phyloP scores from a whole-genome alignment of 2,888 invertebrate species.

The Odontocolon sp. region DNA sequence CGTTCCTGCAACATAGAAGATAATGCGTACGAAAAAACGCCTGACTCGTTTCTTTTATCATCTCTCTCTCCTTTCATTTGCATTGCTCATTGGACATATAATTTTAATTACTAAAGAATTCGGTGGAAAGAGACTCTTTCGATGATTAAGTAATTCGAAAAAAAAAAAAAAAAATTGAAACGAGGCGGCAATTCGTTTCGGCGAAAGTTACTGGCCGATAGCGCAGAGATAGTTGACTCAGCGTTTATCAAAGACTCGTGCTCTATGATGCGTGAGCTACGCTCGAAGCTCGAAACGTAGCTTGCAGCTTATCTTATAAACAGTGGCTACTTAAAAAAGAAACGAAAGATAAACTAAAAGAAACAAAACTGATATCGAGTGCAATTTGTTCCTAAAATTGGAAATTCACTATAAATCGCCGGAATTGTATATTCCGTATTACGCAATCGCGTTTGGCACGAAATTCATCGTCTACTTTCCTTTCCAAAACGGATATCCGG shows the following conservation, averaged over 20 bases:
- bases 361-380: background rate
- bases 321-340: background rate
- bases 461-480: too few relatives aligned
- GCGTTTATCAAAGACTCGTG: constrained; percentile 9
- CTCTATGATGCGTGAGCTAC: constrained; percentile 9
- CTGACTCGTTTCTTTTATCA: background rate
- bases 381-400: background rate
- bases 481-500: background rate
- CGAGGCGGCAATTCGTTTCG: background rate
- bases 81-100: too few relatives aligned
- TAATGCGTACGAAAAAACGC: background rate
- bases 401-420: background rate
- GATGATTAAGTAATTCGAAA: background rate
- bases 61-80: background rate
- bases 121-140: background rate
- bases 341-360: background rate
- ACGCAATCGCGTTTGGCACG: background rate
- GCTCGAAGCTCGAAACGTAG: too few relatives aligned
- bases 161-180: background rate
- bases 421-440: background rate
- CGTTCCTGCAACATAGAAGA: too few relatives aligned
- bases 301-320: constrained; percentile 53
- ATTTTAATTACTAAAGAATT: too few relatives aligned
- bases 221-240: background rate
- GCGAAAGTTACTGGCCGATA: constrained; percentile 17